Percentiles rank a stretch among this genome's conserved stretches.
Conservation (phyloP, 2,888 invertebrate species). For the Tinea trinotella region DNA sequence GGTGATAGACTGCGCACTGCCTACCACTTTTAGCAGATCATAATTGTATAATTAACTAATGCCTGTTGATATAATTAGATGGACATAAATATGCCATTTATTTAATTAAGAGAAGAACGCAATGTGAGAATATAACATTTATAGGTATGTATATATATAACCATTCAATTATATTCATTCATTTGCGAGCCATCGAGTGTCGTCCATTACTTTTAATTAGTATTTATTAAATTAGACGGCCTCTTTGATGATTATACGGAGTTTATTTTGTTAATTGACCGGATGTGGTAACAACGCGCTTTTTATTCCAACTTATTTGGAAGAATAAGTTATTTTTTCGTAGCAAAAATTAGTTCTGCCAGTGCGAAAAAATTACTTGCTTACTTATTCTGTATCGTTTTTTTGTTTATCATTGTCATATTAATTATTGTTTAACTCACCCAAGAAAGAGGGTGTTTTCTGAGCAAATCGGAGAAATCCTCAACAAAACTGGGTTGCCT, state of each 20-base stretch:
- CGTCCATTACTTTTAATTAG: slow-evolving; percentile 59
- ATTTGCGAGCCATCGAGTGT: slow-evolving; percentile 51
- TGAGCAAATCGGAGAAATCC: too few relatives aligned
- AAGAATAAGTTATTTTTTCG: background rate
- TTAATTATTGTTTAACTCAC: too few relatives aligned
- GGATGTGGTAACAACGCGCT: slow-evolving; percentile 12
- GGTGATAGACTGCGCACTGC: too few relatives aligned
- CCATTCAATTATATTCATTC: slow-evolving; percentile 58
- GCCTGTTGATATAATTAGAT: too few relatives aligned
- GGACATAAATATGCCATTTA: background rate
- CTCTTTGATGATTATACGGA: slow-evolving; percentile 38
- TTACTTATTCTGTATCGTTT: too few relatives aligned
- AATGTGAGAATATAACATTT: too few relatives aligned
- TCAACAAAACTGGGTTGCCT: too few relatives aligned
- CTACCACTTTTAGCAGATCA: too few relatives aligned
- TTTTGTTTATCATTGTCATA: too few relatives aligned
- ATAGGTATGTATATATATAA: too few relatives aligned
- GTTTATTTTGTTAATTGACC: slow-evolving; percentile 26
- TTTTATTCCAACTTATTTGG: background rate
- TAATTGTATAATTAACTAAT: too few relatives aligned
- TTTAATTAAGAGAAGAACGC: background rate
- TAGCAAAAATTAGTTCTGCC: background rate
- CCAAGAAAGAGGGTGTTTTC: too few relatives aligned
- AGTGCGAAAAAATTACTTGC: background rate
- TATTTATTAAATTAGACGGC: slow-evolving; percentile 39